Base-by-base conservation (phyloP, 1,140 invertebrate species). In the Eueides isabella region DNA sequence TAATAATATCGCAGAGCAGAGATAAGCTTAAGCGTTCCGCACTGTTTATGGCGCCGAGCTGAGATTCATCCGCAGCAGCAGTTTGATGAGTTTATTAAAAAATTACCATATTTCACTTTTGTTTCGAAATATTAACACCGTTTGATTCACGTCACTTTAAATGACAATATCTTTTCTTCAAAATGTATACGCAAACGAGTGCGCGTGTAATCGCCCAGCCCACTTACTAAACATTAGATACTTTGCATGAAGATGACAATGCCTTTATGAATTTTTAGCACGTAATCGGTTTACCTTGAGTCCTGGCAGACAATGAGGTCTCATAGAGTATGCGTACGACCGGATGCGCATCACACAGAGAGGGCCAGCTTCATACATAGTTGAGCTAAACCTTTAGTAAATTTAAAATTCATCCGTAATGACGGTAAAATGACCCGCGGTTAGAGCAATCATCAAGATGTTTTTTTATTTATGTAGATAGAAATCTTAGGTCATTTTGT, bases 1-100 rank as follows among this genome's bases (percentile, higher is more conserved):
- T 92, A 92, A 93, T 93, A 87, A 92, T 87, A 87, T 90, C 86
- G 88, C 89, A 86, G 87, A 88, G 82, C 76, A 81, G 81, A 91
- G 89, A 93, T 93, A 90, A 92, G 84, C 77, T 79, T 83, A 81
- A 87, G 80, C 85, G 83, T 81, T 77, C 77, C 83, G 80, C 84
- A 81, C 86, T 89, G 86, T 89, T 90, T 91, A 87, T 85, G 84
- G 80, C 77, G 85, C 87, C 82, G 76, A 72, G 83, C 83, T 81
- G 78, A 87, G 81, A 85, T 87, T 87, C 86, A 62, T 79, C 76
- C 77, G n/a, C n/a, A n/a, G n/a, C n/a, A 80, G 74, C 62, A 71
- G 69, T 82, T 78, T 82, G 79, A 84, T 80, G 76, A 77, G 79
- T 79, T 84, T 84, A 85, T 75, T 69, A 74, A 78, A 78, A 71